Base-by-base conservation (phyloP, 2,797 vertebrate species). In the Eulemur coronatus region DNA sequence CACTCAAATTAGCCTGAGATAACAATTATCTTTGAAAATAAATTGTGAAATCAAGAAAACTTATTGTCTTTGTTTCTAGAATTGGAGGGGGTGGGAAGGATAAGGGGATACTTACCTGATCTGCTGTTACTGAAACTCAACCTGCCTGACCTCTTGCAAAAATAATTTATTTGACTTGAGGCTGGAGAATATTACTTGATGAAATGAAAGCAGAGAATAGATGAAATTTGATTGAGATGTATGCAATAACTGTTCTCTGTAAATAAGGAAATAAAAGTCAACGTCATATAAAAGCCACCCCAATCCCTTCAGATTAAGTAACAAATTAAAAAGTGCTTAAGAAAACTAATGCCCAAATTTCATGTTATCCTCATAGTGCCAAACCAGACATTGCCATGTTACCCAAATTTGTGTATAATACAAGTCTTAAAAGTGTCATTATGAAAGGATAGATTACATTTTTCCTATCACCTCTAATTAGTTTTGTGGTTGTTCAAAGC, bases 181-280 rank as follows among this genome's bases (percentile, higher is more conserved):
- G n/a, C 76, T 91, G 7, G 20, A 91, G 79, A 97, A 93, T 48
- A 93, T 96, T 57, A 79, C 43, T 89, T 95, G 89, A 94, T 89
- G 69, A 93, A 55, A 95, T 89, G 57, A 91, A 28, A 96, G 41
- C 22, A 94, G 33, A 95, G 33, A 93, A 93, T 79, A 94, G 61
- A 87, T 84, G 97, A 94, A 90, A 95, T 84, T 96, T 92, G 94
- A 97, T 96, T 96, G 59, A 22, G 85, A 8, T 81, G 57, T 80
- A 85, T 96, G 80, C 30, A 35, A 94, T 76, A 95, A 94, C 24
- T 96, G 41, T 95, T 97, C 81, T 82, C 14, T 97, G 30, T 94
- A 96, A 97, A 95, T 88, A 92, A 95, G 91, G 76, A 96, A 95
- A 97, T 95, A 97, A 95, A 97, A 96, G 95, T 90, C 63, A 96